Percentiles rank a stretch among this genome's conserved stretches.
These are phyloP conservation scores for Sisor rabdophorus DNA, from an alignment of 2,113 vertebrate species.

Conservation along the genomic window DNA sequence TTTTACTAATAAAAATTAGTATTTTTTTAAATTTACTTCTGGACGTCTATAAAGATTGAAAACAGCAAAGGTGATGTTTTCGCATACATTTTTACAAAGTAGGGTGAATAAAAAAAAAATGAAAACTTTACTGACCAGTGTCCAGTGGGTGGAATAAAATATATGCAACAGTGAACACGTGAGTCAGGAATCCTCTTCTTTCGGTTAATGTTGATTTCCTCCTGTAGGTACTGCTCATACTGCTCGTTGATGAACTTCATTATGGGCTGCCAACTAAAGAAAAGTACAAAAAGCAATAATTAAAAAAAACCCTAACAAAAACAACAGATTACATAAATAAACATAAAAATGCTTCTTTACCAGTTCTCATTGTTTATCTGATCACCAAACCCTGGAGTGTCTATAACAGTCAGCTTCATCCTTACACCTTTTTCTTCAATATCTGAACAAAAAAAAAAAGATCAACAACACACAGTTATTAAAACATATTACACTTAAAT, in stretches of 20 bases:
- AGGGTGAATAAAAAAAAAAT: not conserved
- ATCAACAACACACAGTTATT: constrained; percentile 4
- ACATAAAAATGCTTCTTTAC: constrained; percentile 58
- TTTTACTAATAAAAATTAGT: too few relatives aligned
- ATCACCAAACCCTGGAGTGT: constrained; percentile 81
- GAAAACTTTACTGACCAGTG: constrained; percentile 77
- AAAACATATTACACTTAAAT: not conserved
- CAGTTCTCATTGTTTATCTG: constrained; percentile 85
- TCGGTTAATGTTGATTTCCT: constrained; percentile 91
- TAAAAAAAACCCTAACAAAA: not conserved
- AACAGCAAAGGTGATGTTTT: constrained; percentile 1
- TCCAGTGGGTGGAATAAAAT: constrained; percentile 96
- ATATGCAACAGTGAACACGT: constrained; percentile 96
- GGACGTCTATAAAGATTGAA: not conserved
- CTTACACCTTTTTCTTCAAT: constrained; percentile 96
- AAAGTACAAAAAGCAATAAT: constrained; percentile 3
- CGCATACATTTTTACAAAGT: not conserved
- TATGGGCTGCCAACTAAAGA: constrained; percentile 91
- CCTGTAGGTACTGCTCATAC: constrained; percentile 94
- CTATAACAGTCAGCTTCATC: constrained; percentile 97
- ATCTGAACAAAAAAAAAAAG: constrained; percentile 66
- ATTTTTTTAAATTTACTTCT: too few relatives aligned
- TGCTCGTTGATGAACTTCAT: constrained; percentile 98
- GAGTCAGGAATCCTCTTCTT: constrained; percentile 95
- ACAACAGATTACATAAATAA: not conserved